Percentiles rank a stretch among this genome's conserved stretches.
phyloP scores from a whole-genome alignment of 2,113 vertebrate species.

The Chaetops frenatus region DNA sequence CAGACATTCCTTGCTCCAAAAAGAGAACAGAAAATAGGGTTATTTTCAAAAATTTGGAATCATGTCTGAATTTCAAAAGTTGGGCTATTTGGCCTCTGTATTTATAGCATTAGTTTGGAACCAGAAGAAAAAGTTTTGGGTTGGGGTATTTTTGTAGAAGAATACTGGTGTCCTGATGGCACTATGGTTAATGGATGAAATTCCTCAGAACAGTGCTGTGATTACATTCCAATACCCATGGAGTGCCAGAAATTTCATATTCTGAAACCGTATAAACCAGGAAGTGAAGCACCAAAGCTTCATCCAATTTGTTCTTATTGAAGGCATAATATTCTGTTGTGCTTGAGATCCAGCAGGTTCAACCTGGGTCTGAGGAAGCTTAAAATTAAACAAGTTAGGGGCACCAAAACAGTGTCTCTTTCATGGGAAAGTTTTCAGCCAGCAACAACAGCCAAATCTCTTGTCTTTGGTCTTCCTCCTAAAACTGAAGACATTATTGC shows the following conservation, averaged over 20 bases:
- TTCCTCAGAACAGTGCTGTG: background rate
- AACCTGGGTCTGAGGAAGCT: background rate
- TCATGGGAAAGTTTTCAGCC: background rate
- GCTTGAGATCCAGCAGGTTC: background rate
- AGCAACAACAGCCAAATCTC: background rate
- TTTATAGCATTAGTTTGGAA: background rate
- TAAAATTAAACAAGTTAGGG: background rate
- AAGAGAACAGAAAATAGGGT: background rate
- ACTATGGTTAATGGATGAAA: background rate
- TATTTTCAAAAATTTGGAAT: background rate
- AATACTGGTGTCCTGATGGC: background rate
- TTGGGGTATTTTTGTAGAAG: background rate
- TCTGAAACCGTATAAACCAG: background rate
- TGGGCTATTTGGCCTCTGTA: background rate
- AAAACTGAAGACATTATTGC: background rate
- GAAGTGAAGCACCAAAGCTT: background rate
- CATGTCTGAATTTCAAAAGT: background rate
- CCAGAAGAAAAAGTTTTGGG: background rate
- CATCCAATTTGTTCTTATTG: background rate
- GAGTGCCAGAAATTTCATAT: background rate
- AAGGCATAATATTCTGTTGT: background rate
- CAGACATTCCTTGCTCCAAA: background rate
- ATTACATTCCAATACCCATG: background rate
- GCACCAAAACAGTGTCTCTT: background rate
- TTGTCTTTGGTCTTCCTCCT: background rate